Conservation (phyloP, 2,113 vertebrate species). For the Hipposideros armiger region DNA sequence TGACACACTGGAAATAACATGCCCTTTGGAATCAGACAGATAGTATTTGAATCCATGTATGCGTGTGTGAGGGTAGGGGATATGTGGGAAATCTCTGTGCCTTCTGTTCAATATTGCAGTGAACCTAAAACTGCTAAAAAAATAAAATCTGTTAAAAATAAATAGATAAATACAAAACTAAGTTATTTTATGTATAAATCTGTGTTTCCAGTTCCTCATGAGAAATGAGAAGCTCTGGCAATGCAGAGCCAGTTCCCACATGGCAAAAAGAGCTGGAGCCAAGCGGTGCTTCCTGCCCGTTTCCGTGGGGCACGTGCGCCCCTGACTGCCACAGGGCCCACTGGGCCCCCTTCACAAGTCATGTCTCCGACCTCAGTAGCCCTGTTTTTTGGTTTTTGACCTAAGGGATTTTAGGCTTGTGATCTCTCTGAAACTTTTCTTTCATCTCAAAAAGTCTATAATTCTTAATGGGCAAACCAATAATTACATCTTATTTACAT, state of each 20-base stretch:
- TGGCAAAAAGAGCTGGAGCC: not conserved
- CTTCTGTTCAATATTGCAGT: not conserved
- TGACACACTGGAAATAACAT: not conserved
- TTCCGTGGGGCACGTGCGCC: rapidly evolving
- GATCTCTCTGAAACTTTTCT: constrained; percentile 9
- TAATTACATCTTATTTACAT: constrained; percentile 54
- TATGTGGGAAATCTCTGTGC: not conserved
- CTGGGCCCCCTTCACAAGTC: not conserved
- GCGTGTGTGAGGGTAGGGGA: not conserved
- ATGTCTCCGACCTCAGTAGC: not conserved
- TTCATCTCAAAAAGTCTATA: constrained; percentile 60
- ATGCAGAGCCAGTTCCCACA: not conserved
- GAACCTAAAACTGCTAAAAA: not conserved
- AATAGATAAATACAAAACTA: not conserved
- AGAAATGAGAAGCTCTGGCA: not conserved
- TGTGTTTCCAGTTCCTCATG: not conserved
- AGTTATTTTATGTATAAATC: not conserved
- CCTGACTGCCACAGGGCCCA: not conserved
- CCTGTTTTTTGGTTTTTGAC: not conserved
- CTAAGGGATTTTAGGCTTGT: not conserved
- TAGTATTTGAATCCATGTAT: not conserved
- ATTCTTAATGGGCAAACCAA: constrained; percentile 51
- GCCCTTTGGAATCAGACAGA: not conserved
- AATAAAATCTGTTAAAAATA: not conserved
- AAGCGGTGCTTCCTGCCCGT: not conserved